Base-by-base conservation (phyloP, 2,113 vertebrate genomes). In the Anas platyrhynchos region DNA sequence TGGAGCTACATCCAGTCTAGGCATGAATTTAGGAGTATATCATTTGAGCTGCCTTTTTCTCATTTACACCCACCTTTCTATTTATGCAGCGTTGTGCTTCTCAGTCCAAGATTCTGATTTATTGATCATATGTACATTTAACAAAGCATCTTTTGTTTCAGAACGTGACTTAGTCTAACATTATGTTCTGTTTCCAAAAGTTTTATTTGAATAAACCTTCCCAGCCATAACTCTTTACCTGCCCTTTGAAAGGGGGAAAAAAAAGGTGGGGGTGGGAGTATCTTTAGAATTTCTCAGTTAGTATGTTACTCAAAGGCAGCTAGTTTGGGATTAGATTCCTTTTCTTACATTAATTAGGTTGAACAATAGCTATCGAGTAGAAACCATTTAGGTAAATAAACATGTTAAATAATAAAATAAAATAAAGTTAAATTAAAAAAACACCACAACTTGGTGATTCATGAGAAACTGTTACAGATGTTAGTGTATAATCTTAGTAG, bases 371-470 rank as follows among this genome's bases (percentile, higher is more conserved):
- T 88, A 54, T 69, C 15, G 41, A 66, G 29, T 34, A 80, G 31
- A 83, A 91, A 88, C 79, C 46, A 82, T 73, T 89, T 93, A 48
- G 26, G 12, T 66, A 83, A 80, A 16, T 74, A n/a, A 59, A 77
- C 36, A 13, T 89, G 38, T 48, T 48, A 48, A 48, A 46, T 20
- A 21, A 46, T 41, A 41, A 41, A 41, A 41, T 41, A 13, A 9
- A 46, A 46, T 41, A 13, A 9, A 46, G 20, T 18, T 41, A 41
- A 46, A 46, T 10, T 21, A 22, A 6, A 46, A 86, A 94, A 79
- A 87, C 72, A 25, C 34, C 82, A 58, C 63, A 66, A 20, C 88
- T 91, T 50, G 14, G 48, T 86, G 91, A 89, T 58, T 95, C 69
- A 72, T n/a, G 48, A 89, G 52, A 77, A 73, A 21, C 7, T 82